Conservation (phyloP, 2,113 vertebrate species). For the Ramphastos sulfuratus region DNA sequence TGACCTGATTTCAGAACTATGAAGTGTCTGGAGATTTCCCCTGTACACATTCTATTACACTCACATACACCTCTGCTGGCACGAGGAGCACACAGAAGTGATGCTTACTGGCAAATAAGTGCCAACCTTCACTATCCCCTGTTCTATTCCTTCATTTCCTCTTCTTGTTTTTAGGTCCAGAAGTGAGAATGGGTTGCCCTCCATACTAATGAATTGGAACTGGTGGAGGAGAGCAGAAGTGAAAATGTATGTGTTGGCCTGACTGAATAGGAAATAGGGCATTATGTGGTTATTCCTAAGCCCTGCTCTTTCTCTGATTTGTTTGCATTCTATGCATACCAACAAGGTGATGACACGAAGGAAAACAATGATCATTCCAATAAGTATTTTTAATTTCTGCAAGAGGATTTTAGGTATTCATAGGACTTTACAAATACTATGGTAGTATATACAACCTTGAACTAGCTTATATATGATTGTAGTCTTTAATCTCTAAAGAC, state of each 20-base stretch:
- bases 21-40: background rate
- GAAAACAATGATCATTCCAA: background rate
- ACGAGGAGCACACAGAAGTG: background rate
- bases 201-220: background rate
- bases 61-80: background rate
- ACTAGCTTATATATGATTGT: background rate
- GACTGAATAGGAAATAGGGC: background rate
- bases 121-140: background rate
- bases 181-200: background rate
- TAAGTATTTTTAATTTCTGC: background rate
- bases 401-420: background rate
- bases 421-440: background rate
- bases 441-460: background rate
- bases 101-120: background rate
- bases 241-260: background rate
- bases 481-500: background rate
- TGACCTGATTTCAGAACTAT: background rate
- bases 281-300: accelerated
- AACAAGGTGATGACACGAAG: background rate
- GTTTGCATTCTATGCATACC: background rate
- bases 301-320: background rate
- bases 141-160: background rate
- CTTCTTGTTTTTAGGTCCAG: background rate
- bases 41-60: background rate
- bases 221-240: background rate